A percentile compares a stretch with the other conserved stretches of the same genome.
Conservation (phyloP, 2,888 invertebrate genomes). For the Cylindroiulus punctatus region DNA sequence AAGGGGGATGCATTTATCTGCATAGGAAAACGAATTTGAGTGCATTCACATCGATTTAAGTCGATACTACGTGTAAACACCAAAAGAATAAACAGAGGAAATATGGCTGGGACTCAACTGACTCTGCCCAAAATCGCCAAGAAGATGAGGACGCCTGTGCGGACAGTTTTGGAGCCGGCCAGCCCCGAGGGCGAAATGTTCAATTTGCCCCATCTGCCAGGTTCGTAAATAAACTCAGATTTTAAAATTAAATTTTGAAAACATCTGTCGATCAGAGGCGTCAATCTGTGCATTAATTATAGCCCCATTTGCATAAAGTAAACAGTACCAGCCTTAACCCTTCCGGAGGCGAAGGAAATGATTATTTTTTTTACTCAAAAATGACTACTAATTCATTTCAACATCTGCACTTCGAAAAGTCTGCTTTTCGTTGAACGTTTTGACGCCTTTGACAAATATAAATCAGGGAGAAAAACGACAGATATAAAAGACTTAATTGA, state of each 20-base stretch:
- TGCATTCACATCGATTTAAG: not conserved
- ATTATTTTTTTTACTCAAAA: not conserved
- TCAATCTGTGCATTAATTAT: not conserved
- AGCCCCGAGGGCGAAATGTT: not conserved
- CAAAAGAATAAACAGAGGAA: not conserved
- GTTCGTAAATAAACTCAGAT: not conserved
- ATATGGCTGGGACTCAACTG: not conserved
- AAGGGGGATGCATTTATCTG: not conserved
- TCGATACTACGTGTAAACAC: not conserved
- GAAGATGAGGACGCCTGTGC: not conserved
- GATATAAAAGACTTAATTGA: no score
- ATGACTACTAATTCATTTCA: not conserved
- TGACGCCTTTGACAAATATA: not conserved
- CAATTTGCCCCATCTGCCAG: constrained; percentile 35
- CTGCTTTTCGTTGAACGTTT: not conserved
- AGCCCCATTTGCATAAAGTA: not conserved
- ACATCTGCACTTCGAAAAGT: not conserved
- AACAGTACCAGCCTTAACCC: constrained; percentile 9
- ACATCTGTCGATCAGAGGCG: not conserved
- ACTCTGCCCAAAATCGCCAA: not conserved
- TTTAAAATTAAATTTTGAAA: not conserved
- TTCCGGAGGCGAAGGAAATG: not conserved
- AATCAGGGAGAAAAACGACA: not conserved
- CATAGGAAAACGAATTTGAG: not conserved
- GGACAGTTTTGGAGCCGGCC: not conserved